Evolutionary conservation across 2,797 vertebrate genomes (phyloP).

Genomic region (Scolopax bukidnonensis): DNA sequence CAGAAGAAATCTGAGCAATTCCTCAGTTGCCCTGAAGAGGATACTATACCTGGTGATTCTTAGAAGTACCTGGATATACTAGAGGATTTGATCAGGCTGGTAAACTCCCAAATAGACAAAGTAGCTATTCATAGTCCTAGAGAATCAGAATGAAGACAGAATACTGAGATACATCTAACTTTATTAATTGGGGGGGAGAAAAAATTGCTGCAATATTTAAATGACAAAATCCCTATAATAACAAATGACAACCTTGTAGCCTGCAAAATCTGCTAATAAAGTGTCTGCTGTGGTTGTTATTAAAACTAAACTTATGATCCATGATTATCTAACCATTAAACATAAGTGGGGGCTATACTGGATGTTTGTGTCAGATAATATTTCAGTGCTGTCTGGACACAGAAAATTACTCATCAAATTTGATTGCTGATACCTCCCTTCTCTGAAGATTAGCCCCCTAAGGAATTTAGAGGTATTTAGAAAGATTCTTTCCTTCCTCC

Average conservation of each 20-base stretch:
- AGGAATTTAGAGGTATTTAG: slow-evolving; percentile 35
- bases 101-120: background rate
- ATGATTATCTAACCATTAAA: slow-evolving; percentile 73
- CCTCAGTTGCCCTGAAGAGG: background rate
- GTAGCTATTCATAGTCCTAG: background rate
- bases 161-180: background rate
- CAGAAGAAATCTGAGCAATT: slow-evolving; percentile 20
- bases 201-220: slow-evolving; percentile 73
- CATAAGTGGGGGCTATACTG: slow-evolving; percentile 59
- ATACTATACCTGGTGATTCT: slow-evolving; percentile 10
- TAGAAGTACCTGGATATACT: background rate
- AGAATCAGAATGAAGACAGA: slow-evolving; percentile 30
- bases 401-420: slow-evolving; percentile 65
- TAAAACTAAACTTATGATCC: slow-evolving; percentile 74
- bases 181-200: slow-evolving; percentile 15
- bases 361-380: slow-evolving; percentile 45
- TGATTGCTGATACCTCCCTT: slow-evolving; percentile 61
- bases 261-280: slow-evolving; percentile 71
- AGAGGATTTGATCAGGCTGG: background rate
- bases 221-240: slow-evolving; percentile 69
- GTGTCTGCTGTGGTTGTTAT: slow-evolving; percentile 62
- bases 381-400: slow-evolving; percentile 15
- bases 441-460: slow-evolving; percentile 29
- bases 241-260: slow-evolving; percentile 65
- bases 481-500: background rate